These are phyloP conservation scores for Aplodontia rufa DNA, from an alignment of 2,113 vertebrate genomes.

Conservation along the genomic window DNA sequence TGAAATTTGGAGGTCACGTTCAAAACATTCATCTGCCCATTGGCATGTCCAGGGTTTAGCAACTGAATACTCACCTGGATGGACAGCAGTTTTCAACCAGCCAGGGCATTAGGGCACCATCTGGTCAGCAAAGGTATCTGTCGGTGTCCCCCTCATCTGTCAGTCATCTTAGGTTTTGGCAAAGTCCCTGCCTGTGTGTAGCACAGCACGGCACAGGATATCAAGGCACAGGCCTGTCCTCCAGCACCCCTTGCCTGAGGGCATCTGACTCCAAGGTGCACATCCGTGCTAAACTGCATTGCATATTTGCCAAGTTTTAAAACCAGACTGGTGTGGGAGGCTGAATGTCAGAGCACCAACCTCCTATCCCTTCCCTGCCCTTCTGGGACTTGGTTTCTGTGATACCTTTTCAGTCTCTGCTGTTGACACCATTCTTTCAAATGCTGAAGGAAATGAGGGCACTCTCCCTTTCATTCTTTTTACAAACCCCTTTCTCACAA, in stretches of 20 bases:
- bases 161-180: background rate
- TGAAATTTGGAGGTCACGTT: no score
- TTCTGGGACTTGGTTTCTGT: background rate
- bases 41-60: background rate
- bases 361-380: background rate
- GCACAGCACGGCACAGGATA: background rate
- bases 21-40: background rate
- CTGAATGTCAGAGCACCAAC: background rate
- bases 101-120: background rate
- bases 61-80: background rate
- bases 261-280: accelerated
- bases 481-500: background rate
- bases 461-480: slow-evolving; percentile 44
- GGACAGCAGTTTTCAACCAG: background rate
- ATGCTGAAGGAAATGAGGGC: background rate
- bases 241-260: no score
- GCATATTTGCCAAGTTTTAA: background rate
- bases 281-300: background rate
- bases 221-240: background rate
- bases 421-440: background rate
- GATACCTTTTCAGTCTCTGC: background rate
- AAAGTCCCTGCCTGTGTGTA: background rate
- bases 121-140: background rate
- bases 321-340: background rate
- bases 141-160: no score